Conservation (phyloP, 1,140 invertebrate species). For the Zaprionus ghesquierei region DNA sequence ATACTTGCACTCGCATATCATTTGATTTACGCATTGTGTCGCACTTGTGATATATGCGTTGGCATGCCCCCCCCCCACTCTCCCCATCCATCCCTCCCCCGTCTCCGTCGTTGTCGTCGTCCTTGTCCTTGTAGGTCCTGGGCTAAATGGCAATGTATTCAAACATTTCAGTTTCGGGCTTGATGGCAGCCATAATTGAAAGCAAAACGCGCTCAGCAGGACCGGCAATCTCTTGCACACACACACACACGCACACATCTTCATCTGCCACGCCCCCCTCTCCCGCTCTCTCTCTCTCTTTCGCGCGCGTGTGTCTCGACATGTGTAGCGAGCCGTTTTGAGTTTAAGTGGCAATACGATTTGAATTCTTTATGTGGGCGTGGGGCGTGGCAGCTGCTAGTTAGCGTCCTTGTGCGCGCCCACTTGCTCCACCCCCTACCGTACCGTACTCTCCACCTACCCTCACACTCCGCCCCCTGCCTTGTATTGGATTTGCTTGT, state of each 20-base stretch:
- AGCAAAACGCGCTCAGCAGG: slow-evolving; percentile 42
- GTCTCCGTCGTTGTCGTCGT: neutral
- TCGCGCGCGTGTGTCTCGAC: slow-evolving; percentile 14
- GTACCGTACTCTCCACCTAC: neutral
- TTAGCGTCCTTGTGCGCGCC: slow-evolving; percentile 38
- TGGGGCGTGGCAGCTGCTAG: slow-evolving; percentile 44
- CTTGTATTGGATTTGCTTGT: slow-evolving; percentile 75
- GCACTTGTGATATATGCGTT: slow-evolving; percentile 74
- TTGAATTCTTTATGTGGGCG: slow-evolving; percentile 70
- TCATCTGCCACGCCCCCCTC: neutral
- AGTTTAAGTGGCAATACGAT: slow-evolving; percentile 78
- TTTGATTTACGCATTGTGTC: slow-evolving; percentile 78
- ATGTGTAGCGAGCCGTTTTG: slow-evolving; percentile 71
- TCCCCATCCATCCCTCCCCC: neutral
- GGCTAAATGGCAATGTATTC: slow-evolving; percentile 76
- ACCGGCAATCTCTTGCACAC: slow-evolving; percentile 9
- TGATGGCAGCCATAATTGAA: slow-evolving; percentile 75
- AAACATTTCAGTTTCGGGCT: slow-evolving; percentile 77
- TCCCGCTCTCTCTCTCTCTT: neutral
- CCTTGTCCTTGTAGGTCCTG: neutral
- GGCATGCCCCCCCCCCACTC: slow-evolving; percentile 38
- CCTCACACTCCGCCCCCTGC: neutral
- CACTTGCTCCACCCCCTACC: slow-evolving; percentile 1
- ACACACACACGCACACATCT: neutral
- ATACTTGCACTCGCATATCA: slow-evolving; percentile 79